phyloP scores from a whole-genome alignment of 2,797 vertebrate genomes.

The Pseudotriccus pelzelni region DNA sequence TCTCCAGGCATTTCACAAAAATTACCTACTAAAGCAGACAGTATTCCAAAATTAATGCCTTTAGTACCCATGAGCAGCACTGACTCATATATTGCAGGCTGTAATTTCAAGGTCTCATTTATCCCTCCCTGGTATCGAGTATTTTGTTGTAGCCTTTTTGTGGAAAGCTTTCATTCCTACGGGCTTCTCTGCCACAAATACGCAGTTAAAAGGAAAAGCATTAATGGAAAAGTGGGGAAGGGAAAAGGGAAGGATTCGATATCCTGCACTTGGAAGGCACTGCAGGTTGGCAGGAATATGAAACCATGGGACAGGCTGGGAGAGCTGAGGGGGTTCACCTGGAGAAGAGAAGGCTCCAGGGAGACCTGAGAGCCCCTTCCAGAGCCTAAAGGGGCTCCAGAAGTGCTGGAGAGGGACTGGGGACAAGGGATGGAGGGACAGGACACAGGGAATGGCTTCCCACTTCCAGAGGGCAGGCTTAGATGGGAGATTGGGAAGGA shows the following conservation, averaged over 20 bases:
- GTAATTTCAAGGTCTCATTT: conserved; percentile 36
- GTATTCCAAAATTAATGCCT: conserved; percentile 39
- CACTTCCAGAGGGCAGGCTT: neutral
- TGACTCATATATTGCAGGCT: neutral
- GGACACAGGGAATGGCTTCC: neutral
- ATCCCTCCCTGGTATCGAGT: neutral
- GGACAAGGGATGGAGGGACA: neutral
- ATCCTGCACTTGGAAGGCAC: neutral
- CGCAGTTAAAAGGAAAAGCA: neutral
- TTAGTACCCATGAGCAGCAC: neutral
- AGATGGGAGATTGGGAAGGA: neutral
- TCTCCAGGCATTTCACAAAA: conserved; percentile 20
- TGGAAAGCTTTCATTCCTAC: neutral
- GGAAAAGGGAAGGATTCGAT: neutral
- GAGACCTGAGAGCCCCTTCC: neutral
- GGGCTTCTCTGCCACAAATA: neutral
- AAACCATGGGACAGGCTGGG: rapidly evolving
- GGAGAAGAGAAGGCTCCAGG: neutral
- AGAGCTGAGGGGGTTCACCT: neutral
- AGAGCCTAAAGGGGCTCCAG: neutral
- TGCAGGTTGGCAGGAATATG: neutral
- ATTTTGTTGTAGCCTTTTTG: neutral
- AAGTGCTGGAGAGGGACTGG: neutral
- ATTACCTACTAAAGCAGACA: conserved; percentile 29
- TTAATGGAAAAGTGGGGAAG: neutral